Base-by-base conservation (phyloP, 1,140 invertebrate genomes). In the Drosophila repleta region DNA sequence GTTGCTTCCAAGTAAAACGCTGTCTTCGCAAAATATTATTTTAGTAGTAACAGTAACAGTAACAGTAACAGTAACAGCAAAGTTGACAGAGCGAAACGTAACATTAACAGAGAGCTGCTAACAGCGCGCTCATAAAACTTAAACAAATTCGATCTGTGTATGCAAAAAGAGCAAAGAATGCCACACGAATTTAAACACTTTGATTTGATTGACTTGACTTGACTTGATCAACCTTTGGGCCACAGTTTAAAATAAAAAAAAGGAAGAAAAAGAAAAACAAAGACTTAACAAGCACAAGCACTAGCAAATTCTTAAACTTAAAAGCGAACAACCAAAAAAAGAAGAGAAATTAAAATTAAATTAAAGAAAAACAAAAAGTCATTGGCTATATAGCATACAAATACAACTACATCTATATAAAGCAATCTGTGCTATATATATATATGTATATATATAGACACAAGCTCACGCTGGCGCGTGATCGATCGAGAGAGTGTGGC, bases 1-100 rank as follows among this genome's bases (percentile, higher is more conserved):
- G 84, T 78, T 85, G 83, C 82, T 85, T 87, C 82, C 83, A 78
- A 69, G 65, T 69, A 69, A 74, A 74, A 69, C 71, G 71, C 71
- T 74, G 71, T 74, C 71, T 74, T 74, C 71, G 58, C 71, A 74
- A 60, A 74, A 49, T 35, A 43, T 15, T 37, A 58, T 57, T 57
- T 66, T 66, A 71, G 62, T 52, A 20, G 53, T 71, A 65, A 64
- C 21, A 53, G 43, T 48, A 55, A 46, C 6, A 29, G 26, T 26
- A 20, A 45, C 18, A 11, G 45, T 56, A 58, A 32, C 41, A 32
- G 37, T 57, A 37, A 41, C 55, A 37, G 11, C 10, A 21, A 4
- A 20, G 18, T 8, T 17, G 2, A 41, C 39, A 35, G 32, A 35
- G 7, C 17, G 39, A 4, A 41, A 43, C 37, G 11, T 21, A 15